Conservation (phyloP, 2,797 vertebrate species). For the Pseudocheirus occidentalis region DNA sequence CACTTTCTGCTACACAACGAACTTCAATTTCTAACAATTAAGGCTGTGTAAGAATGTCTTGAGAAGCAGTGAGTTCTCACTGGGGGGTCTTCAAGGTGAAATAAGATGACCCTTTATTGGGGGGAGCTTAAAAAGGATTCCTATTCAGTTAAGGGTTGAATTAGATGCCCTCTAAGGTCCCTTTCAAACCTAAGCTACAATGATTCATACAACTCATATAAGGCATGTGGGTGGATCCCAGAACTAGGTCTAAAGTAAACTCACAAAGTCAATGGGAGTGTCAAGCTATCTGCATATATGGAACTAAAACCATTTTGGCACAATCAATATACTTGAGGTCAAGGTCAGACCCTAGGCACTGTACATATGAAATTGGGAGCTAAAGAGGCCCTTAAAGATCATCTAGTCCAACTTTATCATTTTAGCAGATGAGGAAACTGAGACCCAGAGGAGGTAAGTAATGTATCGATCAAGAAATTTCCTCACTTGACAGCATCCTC, state of each 20-base stretch:
- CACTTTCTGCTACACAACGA: neutral
- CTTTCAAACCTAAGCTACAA: neutral
- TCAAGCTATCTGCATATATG: neutral
- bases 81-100: neutral
- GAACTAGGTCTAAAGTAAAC: neutral
- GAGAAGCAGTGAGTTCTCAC: neutral
- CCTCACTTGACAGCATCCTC: neutral
- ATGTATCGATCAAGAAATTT: neutral
- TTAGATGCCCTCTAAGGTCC: neutral
- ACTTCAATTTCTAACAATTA: neutral
- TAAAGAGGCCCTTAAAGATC: neutral
- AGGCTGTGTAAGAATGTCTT: neutral
- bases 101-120: neutral
- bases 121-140: neutral
- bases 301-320: neutral
- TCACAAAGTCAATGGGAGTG: neutral
- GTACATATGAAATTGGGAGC: neutral
- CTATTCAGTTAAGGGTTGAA: neutral
- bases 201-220: neutral
- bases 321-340: neutral
- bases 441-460: neutral
- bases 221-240: neutral
- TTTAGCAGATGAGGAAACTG: neutral
- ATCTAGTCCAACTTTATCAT: neutral
- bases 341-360: neutral